These are phyloP conservation scores for Channa striata DNA, from an alignment of 2,797 vertebrate species.

Conservation along the genomic window DNA sequence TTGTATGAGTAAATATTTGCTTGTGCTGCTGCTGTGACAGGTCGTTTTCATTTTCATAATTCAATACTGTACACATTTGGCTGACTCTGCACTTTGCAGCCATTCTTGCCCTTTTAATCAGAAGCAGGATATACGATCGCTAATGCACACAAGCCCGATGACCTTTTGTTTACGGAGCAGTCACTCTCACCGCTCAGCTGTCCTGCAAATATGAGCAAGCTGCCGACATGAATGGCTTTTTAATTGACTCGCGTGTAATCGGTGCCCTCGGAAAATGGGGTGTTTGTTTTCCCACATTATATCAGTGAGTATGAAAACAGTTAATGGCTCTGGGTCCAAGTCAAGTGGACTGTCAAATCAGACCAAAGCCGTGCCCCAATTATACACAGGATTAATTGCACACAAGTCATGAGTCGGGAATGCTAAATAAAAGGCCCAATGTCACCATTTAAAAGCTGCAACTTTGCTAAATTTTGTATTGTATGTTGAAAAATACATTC, in stretches of 20 bases:
- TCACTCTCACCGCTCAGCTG: slow-evolving; percentile 40
- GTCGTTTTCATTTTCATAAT: slow-evolving; percentile 61
- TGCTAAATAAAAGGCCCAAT: too few relatives aligned
- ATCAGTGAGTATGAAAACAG: slow-evolving; percentile 2
- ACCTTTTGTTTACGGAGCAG: slow-evolving; percentile 68
- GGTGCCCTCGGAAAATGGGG: slow-evolving; percentile 39
- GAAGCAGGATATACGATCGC: slow-evolving; percentile 48
- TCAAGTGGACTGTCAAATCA: slow-evolving; percentile 17
- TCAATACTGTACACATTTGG: slow-evolving; percentile 45
- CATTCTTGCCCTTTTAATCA: slow-evolving; percentile 64
- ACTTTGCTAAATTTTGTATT: too few relatives aligned
- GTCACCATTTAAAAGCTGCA: too few relatives aligned
- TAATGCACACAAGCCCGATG: slow-evolving; percentile 53
- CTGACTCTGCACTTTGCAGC: slow-evolving; percentile 52
- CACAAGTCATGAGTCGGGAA: too few relatives aligned
- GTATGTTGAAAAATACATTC: too few relatives aligned
- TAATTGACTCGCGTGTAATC: slow-evolving; percentile 65
- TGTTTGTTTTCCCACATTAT: slow-evolving; percentile 48
- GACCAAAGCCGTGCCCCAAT: background rate
- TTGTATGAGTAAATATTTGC: slow-evolving; percentile 45
- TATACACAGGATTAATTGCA: background rate
- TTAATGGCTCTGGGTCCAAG: background rate
- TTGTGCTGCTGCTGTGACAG: slow-evolving; percentile 27
- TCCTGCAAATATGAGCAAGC: slow-evolving; percentile 33
- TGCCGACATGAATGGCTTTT: slow-evolving; percentile 48